phyloP scores from a whole-genome alignment of 1,140 invertebrate species.

The Pemphigus obesinymphae region DNA sequence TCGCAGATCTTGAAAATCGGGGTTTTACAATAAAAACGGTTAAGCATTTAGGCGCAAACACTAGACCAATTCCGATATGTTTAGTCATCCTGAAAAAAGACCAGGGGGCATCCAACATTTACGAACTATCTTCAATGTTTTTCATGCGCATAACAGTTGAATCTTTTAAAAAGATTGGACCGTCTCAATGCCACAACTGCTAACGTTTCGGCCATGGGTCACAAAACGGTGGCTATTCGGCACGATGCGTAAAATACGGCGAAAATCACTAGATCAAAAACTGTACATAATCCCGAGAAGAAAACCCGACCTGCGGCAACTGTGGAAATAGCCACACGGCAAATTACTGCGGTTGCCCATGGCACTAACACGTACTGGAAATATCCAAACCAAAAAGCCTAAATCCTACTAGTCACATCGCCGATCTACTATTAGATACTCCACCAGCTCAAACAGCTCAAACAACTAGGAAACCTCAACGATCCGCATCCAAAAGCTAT shows the following conservation, averaged over 20 bases:
- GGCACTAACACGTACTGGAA: too few relatives aligned
- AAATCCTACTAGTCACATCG: neutral
- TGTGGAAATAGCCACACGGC: too few relatives aligned
- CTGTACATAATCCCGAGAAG: too few relatives aligned
- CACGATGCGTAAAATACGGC: neutral
- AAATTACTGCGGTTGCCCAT: neutral
- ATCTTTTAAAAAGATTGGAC: neutral
- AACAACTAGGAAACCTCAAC: neutral
- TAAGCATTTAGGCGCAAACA: neutral
- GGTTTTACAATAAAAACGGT: neutral
- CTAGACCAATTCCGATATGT: neutral
- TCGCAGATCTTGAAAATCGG: neutral
- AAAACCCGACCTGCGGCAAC: too few relatives aligned
- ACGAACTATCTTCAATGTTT: neutral
- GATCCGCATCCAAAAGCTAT: too few relatives aligned
- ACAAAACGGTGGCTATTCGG: neutral
- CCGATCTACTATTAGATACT: neutral
- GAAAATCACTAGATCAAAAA: too few relatives aligned
- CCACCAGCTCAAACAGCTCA: neutral
- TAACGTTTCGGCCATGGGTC: neutral
- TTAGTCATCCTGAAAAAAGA: neutral
- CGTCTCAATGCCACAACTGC: too few relatives aligned
- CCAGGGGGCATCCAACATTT: too few relatives aligned
- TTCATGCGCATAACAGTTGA: neutral
- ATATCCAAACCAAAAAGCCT: neutral